Base-by-base conservation (phyloP, 2,797 vertebrate species). In the Leucoraja ocellata region DNA sequence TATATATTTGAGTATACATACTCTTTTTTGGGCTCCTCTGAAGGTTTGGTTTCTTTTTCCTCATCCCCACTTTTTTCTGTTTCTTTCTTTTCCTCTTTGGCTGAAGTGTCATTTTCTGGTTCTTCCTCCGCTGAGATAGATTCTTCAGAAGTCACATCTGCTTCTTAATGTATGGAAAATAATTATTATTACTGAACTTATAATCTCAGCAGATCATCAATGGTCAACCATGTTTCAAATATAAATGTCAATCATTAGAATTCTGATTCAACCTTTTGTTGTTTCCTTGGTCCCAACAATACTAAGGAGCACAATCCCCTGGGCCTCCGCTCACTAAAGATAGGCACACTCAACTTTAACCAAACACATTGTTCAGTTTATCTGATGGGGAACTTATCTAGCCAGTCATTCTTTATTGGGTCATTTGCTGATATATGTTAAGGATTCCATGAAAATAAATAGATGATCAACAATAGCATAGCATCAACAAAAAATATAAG, bases 41-140 rank as follows among this genome's bases (percentile, higher is more conserved):
- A 93, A 91, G 96, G 32, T 91, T 96, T 96, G 0, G 95, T 97
- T 94, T 96, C 95, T 0, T 93, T 23, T 23, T 94, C 93, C 80
- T 94, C 93, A 21, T 18, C 86, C 4, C 21, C 93, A 79, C 91
- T 93, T 78, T 90, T 93, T 32, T 63, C 93, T 36, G 96, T 97
- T 21, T 95, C 95, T 88, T 96, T 97, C 93, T 96, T 97, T 93
- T 97, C 96, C 9, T 97, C 97, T 71, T 71, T 95, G 0, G 97
- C 96, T 0, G 97, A 95, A 0, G 97, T 96, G 83, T 97, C 96
- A 0, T 95, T 95, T 71, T 96, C 97, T 93, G 96, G 97, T 80
- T 98, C 98, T 94, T 98, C 97, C 58, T 96, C 98, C 21, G 95
- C 96, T 65, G 98, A 97, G 39, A 97, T 96, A 2, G 98, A 98